phyloP scores from a whole-genome alignment of 2,113 vertebrate genomes.

The Sinocyclocheilus grahami region DNA sequence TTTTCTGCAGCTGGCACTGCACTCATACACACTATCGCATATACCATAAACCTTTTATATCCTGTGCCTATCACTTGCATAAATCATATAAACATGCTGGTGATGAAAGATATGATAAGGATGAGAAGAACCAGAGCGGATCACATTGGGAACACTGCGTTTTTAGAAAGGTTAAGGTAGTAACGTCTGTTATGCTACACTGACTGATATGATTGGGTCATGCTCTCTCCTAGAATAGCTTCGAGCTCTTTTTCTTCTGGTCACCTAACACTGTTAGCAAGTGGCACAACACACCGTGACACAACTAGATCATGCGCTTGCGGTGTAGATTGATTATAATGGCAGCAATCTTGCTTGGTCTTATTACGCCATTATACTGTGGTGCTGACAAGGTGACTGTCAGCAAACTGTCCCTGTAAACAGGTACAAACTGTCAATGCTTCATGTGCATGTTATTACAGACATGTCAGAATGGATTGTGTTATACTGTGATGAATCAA shows the following conservation, averaged over 20 bases:
- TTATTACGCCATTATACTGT: not conserved
- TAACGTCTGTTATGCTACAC: not conserved
- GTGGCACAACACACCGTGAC: not conserved
- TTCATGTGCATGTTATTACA: too few relatives aligned
- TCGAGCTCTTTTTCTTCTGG: not conserved
- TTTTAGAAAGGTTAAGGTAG: constrained; percentile 3
- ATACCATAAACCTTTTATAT: constrained; percentile 29
- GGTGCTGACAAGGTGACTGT: not conserved
- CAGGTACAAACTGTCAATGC: not conserved
- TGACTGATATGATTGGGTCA: not conserved
- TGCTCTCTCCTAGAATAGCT: not conserved
- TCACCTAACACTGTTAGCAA: not conserved
- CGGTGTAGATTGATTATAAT: not conserved
- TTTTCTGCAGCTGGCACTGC: constrained; percentile 10
- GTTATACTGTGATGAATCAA: not conserved
- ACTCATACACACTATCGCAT: not conserved
- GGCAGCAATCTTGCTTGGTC: not conserved
- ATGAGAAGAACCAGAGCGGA: not conserved
- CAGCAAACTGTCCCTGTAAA: not conserved
- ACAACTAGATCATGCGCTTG: not conserved
- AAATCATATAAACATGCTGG: not conserved
- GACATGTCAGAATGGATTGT: not conserved
- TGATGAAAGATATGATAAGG: constrained; percentile 16
- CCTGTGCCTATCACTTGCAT: not conserved
- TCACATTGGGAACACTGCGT: not conserved